Evolutionary conservation across 2,888 invertebrate species (phyloP), one percentile per base, ranked within the genome.

Genomic region (Gari tellinella): DNA sequence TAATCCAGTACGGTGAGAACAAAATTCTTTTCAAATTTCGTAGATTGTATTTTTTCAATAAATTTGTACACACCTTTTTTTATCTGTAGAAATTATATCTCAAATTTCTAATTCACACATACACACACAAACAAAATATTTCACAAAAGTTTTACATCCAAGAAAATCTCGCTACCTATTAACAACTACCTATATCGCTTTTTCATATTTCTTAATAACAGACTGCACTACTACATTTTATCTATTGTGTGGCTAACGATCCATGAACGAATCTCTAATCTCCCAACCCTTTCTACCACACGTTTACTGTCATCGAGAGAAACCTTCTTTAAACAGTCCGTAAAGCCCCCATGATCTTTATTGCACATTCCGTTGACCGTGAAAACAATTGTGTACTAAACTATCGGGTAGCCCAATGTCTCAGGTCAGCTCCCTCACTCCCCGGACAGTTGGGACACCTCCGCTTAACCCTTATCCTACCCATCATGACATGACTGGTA

Each of bases 341-440:
- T 25, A 41, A 56, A 25, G 26, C 38, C 15, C n/a, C 45, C 17
- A 48, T 19, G 43, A 68, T 68, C 68, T 60, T 68, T 68, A 68
- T 56, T 14, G 37, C 31, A 19, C 4, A 68, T 62, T 68, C 56
- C 62, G n/a, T 68, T 49, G 56, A 62, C 68, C 56, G 56, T 68
- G 68, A 68, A 68, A 62, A 55, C 31, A 19, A 23, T 56, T 57
- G 62, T 56, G 62, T 68, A 68, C 62, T 41, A 43, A 43, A 68
- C 56, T 49, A 41, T 62, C 23, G 12, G 40, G 60, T 49, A 56
- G 40, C 56, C 48, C n/a, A 38, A 15, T 21, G 43, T 26, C n/a
- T 43, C 61, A 55, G 68, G 61, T 52, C 61, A 62, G 49, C 31
- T 31, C 31, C 31, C 31, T 31, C 31, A n/a, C n/a, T n/a, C n/a